Evolutionary conservation across 2,888 invertebrate genomes (phyloP), one percentile per base, ranked within the genome.

Genomic region (Pachymerium ferrugineum): DNA sequence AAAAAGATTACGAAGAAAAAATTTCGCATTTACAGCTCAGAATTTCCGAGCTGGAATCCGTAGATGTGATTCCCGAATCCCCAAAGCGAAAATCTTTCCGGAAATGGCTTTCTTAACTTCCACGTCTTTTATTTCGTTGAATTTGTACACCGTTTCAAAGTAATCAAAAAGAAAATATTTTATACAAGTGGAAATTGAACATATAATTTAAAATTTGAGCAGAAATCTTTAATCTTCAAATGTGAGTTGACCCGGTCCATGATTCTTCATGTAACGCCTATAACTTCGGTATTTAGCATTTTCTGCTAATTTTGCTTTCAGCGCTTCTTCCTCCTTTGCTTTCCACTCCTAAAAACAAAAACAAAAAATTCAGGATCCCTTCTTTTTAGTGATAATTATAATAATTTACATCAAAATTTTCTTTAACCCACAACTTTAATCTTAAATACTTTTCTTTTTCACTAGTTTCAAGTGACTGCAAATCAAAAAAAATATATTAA

Each of bases 241-340:
- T n/a, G 92, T 92, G 86, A 96, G 92, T 80, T 94, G 87, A 0
- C 93, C 91, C 0, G 92, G 89, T 2, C 94, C 94, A 81, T 94
- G 93, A 79, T 91, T 92, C 83, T 93, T 94, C 85, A 96, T 89
- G 82, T 93, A 95, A 74, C 96, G 86, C 76, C 95, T 86, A 80
- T 94, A 94, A 76, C 92, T 90, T 83, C 94, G 95, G 81, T 94
- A 93, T 80, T 89, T 88, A 73, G 90, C 90, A 83, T 89, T 94
- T 79, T 94, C 92, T 0, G 94, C 93, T 80, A 94, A 82, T 78
- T 92, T 89, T 77, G 89, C 89, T 80, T 93, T 93, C 80, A 89
- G 87, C 81, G 93, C 91, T 78, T 92, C 93, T 78, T 95, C 94
- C 81, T 92, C 90, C 73, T 89, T 86, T 77, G 87, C 84, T 81